phyloP scores from a whole-genome alignment of 2,113 vertebrate species.

The Chiloscyllium plagiosum region DNA sequence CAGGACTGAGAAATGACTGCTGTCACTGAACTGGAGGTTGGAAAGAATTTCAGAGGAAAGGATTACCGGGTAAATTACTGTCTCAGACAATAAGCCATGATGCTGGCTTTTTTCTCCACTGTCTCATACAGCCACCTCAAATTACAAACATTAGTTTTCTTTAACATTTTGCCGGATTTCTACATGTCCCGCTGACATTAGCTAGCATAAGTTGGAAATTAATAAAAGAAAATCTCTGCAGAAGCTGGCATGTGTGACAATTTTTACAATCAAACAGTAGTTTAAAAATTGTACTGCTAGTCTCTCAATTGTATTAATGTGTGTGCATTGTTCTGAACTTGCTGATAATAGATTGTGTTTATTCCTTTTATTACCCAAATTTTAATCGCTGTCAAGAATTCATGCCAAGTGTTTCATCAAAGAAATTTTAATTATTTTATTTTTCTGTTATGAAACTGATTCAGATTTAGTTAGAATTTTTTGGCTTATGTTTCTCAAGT shows the following conservation, averaged over 20 bases:
- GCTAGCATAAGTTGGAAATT: not conserved
- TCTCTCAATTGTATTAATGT: not conserved
- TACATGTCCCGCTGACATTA: not conserved
- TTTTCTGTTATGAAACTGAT: not conserved
- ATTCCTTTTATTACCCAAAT: not conserved
- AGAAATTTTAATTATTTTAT: not conserved
- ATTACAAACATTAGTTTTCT: not conserved
- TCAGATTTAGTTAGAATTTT: not conserved
- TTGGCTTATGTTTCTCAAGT: not conserved
- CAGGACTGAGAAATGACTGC: constrained; percentile 40
- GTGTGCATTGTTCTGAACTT: not conserved
- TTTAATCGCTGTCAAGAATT: not conserved
- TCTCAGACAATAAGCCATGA: constrained; percentile 29
- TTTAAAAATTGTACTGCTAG: not conserved
- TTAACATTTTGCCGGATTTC: not conserved
- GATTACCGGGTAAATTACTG: constrained; percentile 36
- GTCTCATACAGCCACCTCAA: not conserved
- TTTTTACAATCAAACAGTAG: not conserved
- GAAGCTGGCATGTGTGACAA: not conserved
- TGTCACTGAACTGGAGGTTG: constrained; percentile 8
- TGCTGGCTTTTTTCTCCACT: not conserved
- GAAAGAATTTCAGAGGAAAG: constrained; percentile 38
- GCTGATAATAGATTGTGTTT: not conserved
- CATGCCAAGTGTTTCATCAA: not conserved
- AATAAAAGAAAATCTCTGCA: not conserved